These are phyloP conservation scores for Ephydatia muelleri DNA, from an alignment of 37 sponge, comb jelly and placozoan species.

Conservation along the genomic window DNA sequence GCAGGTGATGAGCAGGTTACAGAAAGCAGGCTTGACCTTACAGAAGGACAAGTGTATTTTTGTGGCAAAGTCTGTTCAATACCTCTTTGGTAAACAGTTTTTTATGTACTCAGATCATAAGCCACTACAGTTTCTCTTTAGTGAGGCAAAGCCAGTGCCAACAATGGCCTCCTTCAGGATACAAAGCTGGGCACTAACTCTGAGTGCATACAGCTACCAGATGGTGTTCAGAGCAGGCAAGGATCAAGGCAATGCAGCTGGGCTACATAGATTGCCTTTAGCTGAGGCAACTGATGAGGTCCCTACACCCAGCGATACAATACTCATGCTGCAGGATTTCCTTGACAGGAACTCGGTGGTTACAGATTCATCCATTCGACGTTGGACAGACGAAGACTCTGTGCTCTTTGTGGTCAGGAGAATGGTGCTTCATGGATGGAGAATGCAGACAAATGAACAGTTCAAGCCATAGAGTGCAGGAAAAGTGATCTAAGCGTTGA, in stretches of 20 bases:
- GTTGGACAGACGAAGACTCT: conserved; percentile 33
- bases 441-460: not conserved
- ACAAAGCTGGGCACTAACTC: conserved; percentile 37
- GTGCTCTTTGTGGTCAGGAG: conserved; percentile 10
- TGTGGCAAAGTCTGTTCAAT: conserved; percentile 26
- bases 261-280: conserved; percentile 16
- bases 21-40: too few relatives aligned
- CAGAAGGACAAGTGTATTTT: too few relatives aligned
- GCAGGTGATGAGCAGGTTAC: too few relatives aligned
- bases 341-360: not conserved
- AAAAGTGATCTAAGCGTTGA: conserved; percentile 18
- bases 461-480: conserved; percentile 13
- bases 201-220: conserved; percentile 35
- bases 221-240: conserved; percentile 27
- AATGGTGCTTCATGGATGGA: conserved; percentile 7
- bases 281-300: conserved; percentile 4
- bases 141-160: conserved; percentile 7
- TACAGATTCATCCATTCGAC: not conserved
- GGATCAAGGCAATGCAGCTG: conserved; percentile 33
- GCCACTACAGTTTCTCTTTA: conserved; percentile 23
- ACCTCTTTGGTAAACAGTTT: conserved; percentile 15
- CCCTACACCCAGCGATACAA: conserved; percentile 19
- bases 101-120: conserved; percentile 39
- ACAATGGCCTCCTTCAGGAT: conserved; percentile 31
- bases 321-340: conserved; percentile 2